Base-by-base conservation (phyloP, 2,888 invertebrate species). In the Apoda limacodes region DNA sequence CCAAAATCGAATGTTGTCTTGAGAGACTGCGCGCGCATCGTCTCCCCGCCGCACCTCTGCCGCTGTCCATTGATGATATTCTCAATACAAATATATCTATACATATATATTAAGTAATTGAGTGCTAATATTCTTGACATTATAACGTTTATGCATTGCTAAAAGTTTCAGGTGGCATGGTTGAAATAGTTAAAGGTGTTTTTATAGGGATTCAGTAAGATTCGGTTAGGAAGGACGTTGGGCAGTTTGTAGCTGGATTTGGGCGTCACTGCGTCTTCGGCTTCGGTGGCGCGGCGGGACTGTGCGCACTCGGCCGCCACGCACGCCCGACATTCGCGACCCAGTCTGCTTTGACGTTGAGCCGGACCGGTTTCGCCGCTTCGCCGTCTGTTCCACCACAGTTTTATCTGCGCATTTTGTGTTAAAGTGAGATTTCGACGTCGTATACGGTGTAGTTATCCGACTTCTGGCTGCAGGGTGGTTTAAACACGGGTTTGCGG, bases 1-100 rank as follows among this genome's bases (percentile, higher is more conserved):
- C 82, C 82, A 82, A 82, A 82, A 82, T 81, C 81, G 81, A 82
- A 82, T 78, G 75, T 70, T 67, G 71, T 64, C 60, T 64, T 59
- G 57, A 58, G 60, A 49, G 47, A 74, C 80, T 78, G 82, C 81
- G 74, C 76, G 71, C 74, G 70, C 38, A 17, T 7, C 17, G 5
- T 5, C 17, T 7, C 5, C 17, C 17, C 17, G 5, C 17, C 17
- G 28, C 57, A 47, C 61, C 62, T 60, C 55, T 63, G 64, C 59
- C 60, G 35, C 45, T 30, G 60, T 69, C 65, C 78, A 80, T 80
- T 80, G 76, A 80, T 78, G 71, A 76, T 75, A 64, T 75, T 67
- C 65, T 57, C 69, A 68, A 72, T 71, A 63, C 67, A 62, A 55
- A 64, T 64, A 69, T 53, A 57, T 60, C n/a, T n/a, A n/a, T n/a